Evolutionary conservation across 2,888 invertebrate genomes (phyloP), one percentile per base, ranked within the genome.

Genomic region (Uropetala carovei): DNA sequence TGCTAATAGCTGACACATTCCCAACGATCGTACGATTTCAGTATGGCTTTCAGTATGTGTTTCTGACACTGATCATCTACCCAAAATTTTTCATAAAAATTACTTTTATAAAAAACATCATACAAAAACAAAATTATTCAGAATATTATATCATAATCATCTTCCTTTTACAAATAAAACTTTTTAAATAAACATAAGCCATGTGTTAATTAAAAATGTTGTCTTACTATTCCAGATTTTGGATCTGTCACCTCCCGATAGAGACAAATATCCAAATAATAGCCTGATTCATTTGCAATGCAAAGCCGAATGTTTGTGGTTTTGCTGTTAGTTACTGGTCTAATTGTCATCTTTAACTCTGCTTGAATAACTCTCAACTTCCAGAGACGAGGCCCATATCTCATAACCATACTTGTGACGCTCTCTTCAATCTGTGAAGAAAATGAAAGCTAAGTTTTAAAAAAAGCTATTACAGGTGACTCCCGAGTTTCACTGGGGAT

Each of bases 351-450:
- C 94, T 99, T 97, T 30, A 99, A 97, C 95, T 99, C 99, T 0
- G 99, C 99, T 95, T 99, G 98, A n/a, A 99, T 96, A 0, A 99
- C 99, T 82, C 99, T 96, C 86, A 99, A 96, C 94, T 99, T 99
- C 99, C 99, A 99, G 13, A 99, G 96, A 13, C 99, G 96, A 0
- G 98, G 98, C 0, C 99, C 99, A 95, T 99, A 99, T 0, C 99
- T 96, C 96, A 99, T 97, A 92, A 99, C 99, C 98, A 99, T 99
- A 93, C 97, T 98, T 0, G 99, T 97, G 0, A 99, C 99, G 3
- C 99, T 99, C 94, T 99, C 99, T 94, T 99, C 99, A 93, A 99
- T 98, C 97, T 97, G 94, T 0, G 93, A 93, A 93, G 84, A 75
- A 93, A 58, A 84, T 16, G 43, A 43, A 43, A 75, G 13, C 56